These are phyloP conservation scores for Cherax quadricarinatus DNA, from an alignment of 1,140 invertebrate genomes.

Conservation along the genomic window DNA sequence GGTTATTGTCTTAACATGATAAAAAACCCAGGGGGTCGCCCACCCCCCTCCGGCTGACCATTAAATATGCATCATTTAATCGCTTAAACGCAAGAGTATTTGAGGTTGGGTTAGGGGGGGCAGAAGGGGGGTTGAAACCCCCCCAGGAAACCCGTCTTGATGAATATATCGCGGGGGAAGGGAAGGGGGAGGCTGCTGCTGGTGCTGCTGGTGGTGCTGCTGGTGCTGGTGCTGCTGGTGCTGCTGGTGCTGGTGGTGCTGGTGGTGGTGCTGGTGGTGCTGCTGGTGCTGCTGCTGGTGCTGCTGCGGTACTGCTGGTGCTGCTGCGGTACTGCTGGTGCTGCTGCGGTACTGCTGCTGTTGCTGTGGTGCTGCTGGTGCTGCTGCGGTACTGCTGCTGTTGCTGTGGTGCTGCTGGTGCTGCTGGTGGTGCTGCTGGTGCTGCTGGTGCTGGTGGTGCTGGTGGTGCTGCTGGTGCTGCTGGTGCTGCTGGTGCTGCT, in stretches of 20 bases:
- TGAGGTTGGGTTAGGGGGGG: slow-evolving; percentile 1
- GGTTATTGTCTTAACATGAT: slow-evolving; percentile 69
- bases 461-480: too few species aligned
- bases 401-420: too few species aligned
- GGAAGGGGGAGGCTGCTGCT: neutral
- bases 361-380: too few species aligned
- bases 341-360: too few species aligned
- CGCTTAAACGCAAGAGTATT: slow-evolving; percentile 24
- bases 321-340: too few species aligned
- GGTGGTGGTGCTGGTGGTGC: slow-evolving; percentile 3
- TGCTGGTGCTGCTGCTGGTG: too few species aligned
- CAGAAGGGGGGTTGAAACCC: neutral
- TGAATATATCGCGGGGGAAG: neutral
- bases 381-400: too few species aligned
- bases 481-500: too few species aligned
- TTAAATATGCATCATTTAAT: slow-evolving; percentile 69
- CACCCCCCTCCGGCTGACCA: slow-evolving; percentile 20
- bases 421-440: too few species aligned
- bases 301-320: too few species aligned
- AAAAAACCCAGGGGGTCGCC: slow-evolving; percentile 11
- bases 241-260: neutral
- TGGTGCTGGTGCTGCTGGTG: too few species aligned
- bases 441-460: too few species aligned
- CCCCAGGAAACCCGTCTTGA: neutral
- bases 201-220: neutral